Base-by-base conservation (phyloP, 2,797 vertebrate genomes). In the Acanthurus leucopareius region DNA sequence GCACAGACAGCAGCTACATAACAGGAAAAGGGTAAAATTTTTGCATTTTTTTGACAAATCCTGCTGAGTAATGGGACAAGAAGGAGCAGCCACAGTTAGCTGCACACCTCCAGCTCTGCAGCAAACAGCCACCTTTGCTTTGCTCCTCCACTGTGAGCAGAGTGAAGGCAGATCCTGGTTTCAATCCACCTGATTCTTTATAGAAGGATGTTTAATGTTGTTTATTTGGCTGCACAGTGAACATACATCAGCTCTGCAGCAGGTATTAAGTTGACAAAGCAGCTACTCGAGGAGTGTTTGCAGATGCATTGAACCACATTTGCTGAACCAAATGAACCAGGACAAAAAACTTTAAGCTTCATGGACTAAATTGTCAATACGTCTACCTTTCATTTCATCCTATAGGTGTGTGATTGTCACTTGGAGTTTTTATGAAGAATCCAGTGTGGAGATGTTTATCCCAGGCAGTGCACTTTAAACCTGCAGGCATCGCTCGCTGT, bases 391-490 rank as follows among this genome's bases (percentile, higher is more conserved):
- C 13, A 16, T 54, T 11, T 66, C 38, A 61, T 35, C 45, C 28
- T 25, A 19, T 64, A 71, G 28, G 28, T 6, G 11, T 52, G 20
- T 45, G 5, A 32, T 15, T 8, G 48, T 70, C 47, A 16, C 2
- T 44, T 54, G 62, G 16, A 17, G 14, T 72, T 58, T 32, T 28
- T 1, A 5, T 14, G 48, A 40, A 8, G 40, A 40, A 8, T 8
- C 17, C 5, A 32, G 60, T 9, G 5, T 10, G 25, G 20, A 25
- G 60, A 47, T 75, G 49, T 47, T 77, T 59, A 44, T 72, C 51
- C 5, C 65, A 10, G 9, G 2, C n/a, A 42, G 51, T 63, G 20
- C 7, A 17, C 59, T 77, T 63, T 52, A 69, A 67, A 51, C 38
- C 56, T 47, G 4, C 20, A 10, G 53, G 38, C 63, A 28, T 63